Conservation (phyloP, 2,113 vertebrate species). For the Pelodiscus sinensis region DNA sequence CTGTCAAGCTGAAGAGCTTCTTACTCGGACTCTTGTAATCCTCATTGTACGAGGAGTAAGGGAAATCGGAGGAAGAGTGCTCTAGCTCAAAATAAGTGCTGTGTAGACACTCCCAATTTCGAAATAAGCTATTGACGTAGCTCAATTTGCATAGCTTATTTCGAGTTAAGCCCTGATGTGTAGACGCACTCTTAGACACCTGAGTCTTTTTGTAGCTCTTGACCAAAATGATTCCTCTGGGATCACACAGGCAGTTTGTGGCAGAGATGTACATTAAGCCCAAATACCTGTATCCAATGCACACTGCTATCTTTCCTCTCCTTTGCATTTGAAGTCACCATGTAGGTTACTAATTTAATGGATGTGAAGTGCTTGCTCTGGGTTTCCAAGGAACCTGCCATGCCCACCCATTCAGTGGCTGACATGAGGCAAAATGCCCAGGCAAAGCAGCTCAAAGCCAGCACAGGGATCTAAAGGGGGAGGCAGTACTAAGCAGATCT, state of each 20-base stretch:
- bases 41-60: no score
- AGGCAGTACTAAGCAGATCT: neutral
- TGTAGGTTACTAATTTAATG: neutral
- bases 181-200: neutral
- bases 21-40: no score
- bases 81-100: no score
- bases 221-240: neutral
- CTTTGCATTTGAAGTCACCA: neutral
- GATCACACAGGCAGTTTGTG: neutral
- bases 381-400: neutral
- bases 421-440: neutral
- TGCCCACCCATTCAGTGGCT: neutral
- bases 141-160: no score
- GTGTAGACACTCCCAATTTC: no score
- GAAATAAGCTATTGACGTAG: no score
- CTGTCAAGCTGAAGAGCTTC: no score
- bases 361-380: neutral
- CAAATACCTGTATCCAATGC: neutral
- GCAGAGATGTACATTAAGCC: neutral
- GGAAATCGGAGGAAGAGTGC: no score
- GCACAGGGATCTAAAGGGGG: neutral
- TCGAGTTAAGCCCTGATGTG: no score
- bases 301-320: neutral
- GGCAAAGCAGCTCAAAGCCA: neutral
- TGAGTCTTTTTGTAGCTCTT: neutral